These are phyloP conservation scores for Tanaodytes sp. DNA, from an alignment of 2,888 invertebrate species.

Conservation along the genomic window DNA sequence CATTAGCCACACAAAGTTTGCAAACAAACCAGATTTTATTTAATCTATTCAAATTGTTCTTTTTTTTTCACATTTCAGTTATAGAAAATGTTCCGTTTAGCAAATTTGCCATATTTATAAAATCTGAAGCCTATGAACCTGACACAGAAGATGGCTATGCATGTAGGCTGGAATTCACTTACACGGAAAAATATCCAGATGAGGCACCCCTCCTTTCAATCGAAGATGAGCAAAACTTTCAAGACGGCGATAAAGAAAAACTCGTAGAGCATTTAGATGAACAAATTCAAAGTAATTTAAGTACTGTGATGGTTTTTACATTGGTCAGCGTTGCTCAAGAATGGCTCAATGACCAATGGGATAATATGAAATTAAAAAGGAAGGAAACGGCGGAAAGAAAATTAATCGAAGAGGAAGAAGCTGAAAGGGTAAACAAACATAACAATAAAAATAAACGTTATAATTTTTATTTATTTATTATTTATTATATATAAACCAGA, in stretches of 20 bases:
- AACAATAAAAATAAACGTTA: no score
- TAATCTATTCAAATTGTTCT: no score
- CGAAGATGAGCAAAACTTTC: conserved; percentile 84
- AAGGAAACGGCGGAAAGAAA: conserved; percentile 82
- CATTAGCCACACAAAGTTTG: no score
- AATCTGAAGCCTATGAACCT: conserved; percentile 84
- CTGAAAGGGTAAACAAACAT: conserved; percentile 86
- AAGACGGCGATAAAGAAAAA: conserved; percentile 79
- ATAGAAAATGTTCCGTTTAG: conserved; percentile 81
- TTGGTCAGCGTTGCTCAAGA: conserved; percentile 94
- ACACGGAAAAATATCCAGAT: conserved; percentile 91
- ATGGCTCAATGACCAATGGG: conserved; percentile 91
- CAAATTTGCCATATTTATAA: conserved; percentile 87
- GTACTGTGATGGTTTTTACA: conserved; percentile 98
- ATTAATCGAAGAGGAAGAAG: conserved; percentile 86
- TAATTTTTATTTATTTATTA: no score
- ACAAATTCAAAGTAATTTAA: conserved; percentile 89
- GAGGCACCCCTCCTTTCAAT: conserved; percentile 87
- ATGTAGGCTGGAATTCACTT: conserved; percentile 86
- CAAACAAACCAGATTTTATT: no score
- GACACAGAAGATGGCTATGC: conserved; percentile 81
- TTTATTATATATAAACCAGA: no score
- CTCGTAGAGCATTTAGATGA: conserved; percentile 80
- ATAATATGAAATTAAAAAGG: conserved; percentile 81
- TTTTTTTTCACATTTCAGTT: conserved; percentile 75